Conservation (phyloP, 2,888 invertebrate genomes). For the Euzetes globulus region DNA sequence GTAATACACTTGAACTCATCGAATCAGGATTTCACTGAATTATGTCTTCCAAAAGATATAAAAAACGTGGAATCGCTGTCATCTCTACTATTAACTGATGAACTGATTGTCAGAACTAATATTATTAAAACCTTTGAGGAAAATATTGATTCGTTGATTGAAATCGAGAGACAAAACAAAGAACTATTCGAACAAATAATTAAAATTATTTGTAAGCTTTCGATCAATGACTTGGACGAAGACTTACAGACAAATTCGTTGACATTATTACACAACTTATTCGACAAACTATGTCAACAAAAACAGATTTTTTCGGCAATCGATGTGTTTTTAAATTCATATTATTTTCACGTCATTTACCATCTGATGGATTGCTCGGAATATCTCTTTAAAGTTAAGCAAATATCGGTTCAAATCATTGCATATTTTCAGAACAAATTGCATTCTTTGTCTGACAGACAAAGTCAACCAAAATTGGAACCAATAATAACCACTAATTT, state of each 20-base stretch:
- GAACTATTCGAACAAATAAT: not conserved
- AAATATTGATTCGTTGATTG: not conserved
- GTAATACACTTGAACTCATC: not conserved
- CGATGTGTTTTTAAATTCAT: not conserved
- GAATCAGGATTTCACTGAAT: not conserved
- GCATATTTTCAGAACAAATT: not conserved
- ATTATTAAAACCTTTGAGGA: constrained; percentile 8
- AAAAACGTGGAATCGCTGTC: no score
- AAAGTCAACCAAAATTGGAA: not conserved
- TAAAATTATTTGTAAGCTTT: not conserved
- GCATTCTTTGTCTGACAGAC: not conserved
- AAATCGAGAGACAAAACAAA: not conserved
- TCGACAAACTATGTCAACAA: not conserved
- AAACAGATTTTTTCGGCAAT: not conserved
- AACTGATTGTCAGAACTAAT: not conserved
- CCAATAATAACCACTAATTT: not conserved
- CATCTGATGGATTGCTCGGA: not conserved
- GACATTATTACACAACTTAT: not conserved
- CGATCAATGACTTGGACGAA: constrained; percentile 14
- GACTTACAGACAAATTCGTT: constrained; percentile 5
- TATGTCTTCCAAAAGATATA: no score
- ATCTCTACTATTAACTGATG: constrained; percentile 3
- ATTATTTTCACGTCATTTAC: not conserved
- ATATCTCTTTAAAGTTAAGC: constrained; percentile 4
- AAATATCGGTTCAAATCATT: not conserved